Conservation (phyloP, 2,797 vertebrate genomes). For the Sebastes ruberrimus region DNA sequence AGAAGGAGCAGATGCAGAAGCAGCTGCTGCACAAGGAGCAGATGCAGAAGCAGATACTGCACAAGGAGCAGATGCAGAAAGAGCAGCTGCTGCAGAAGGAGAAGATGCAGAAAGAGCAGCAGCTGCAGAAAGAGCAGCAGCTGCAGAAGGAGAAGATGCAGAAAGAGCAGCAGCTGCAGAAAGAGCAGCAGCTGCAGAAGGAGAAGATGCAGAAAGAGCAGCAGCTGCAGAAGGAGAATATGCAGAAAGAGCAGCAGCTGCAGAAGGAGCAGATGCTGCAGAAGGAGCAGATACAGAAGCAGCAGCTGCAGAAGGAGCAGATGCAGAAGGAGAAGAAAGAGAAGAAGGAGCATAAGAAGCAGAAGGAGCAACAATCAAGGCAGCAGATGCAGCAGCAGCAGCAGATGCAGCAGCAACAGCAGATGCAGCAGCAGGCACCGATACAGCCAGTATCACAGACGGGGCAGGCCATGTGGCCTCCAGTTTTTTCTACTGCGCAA, state of each 20-base stretch:
- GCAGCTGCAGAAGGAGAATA: too few relatives aligned
- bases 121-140: too few relatives aligned
- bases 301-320: background rate
- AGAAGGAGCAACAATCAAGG: too few relatives aligned
- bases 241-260: background rate
- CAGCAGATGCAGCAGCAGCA: too few relatives aligned
- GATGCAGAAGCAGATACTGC: background rate
- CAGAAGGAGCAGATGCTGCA: background rate
- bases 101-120: background rate
- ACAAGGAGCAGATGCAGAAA: background rate
- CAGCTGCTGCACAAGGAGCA: rapidly evolving
- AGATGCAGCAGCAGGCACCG: background rate
- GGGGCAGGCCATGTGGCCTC: background rate
- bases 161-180: background rate
- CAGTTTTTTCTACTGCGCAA: background rate
- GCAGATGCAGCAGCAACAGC: too few relatives aligned
- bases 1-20: background rate
- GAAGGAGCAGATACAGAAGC: too few relatives aligned
- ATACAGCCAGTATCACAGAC: background rate
- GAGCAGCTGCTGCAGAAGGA: background rate
- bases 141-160: background rate
- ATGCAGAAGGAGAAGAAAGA: too few relatives aligned
- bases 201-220: background rate
- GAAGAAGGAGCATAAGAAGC: background rate
- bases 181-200: background rate